Conservation (phyloP, 2,888 invertebrate genomes). For the Malthinus flaveolus region DNA sequence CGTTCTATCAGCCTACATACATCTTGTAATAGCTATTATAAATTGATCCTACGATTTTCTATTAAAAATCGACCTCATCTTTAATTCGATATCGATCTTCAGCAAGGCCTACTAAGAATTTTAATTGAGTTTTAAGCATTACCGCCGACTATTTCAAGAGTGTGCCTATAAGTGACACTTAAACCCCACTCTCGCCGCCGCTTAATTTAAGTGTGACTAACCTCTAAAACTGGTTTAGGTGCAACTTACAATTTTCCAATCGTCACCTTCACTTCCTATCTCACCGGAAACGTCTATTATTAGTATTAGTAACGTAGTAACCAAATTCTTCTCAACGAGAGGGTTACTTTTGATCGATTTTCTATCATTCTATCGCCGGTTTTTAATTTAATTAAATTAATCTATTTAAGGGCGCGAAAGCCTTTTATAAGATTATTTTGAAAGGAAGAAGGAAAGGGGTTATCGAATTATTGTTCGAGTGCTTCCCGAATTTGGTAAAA, state of each 20-base stretch:
- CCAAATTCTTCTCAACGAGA: background rate
- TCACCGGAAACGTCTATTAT: too few relatives aligned
- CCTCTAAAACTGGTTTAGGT: too few relatives aligned
- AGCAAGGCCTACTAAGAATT: too few relatives aligned
- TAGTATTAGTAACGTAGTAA: background rate
- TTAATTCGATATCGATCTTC: too few relatives aligned
- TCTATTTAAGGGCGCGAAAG: background rate
- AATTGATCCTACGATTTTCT: constrained; percentile 28
- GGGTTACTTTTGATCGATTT: background rate
- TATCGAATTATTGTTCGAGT: constrained; percentile 17
- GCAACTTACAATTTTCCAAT: too few relatives aligned
- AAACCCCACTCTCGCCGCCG: too few relatives aligned
- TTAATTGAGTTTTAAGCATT: too few relatives aligned
- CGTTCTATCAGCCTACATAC: constrained; percentile 42
- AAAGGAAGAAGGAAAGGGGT: constrained; percentile 7
- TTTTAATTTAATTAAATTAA: constrained; percentile 4
- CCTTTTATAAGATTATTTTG: constrained; percentile 3
- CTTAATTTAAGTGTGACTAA: too few relatives aligned
- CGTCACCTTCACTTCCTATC: too few relatives aligned
- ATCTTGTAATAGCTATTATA: constrained; percentile 43
- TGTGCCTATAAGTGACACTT: too few relatives aligned
- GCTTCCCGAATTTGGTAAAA: constrained; percentile 8
- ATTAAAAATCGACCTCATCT: too few relatives aligned
- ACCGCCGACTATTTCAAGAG: too few relatives aligned
- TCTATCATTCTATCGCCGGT: background rate